These are phyloP conservation scores for Channa argus DNA, from an alignment of 2,113 vertebrate species.

Conservation along the genomic window DNA sequence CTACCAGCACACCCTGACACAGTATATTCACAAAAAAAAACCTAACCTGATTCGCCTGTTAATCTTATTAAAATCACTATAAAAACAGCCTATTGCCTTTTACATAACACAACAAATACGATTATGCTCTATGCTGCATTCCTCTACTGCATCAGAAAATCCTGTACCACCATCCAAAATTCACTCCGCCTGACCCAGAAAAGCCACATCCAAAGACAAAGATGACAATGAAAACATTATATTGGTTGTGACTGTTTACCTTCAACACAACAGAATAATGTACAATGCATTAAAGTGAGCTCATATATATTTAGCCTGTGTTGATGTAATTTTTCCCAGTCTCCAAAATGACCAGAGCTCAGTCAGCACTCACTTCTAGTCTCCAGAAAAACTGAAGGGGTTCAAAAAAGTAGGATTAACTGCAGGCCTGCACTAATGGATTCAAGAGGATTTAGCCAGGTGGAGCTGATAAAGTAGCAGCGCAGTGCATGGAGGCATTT, in stretches of 20 bases:
- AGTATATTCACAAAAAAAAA: conserved; percentile 30
- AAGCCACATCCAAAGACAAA: conserved; percentile 9
- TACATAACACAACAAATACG: conserved; percentile 63
- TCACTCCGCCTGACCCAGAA: conserved; percentile 37
- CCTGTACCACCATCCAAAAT: conserved; percentile 29
- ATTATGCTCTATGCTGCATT: conserved; percentile 53
- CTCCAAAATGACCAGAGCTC: not conserved
- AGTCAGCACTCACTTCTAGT: not conserved
- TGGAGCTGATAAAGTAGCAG: not conserved
- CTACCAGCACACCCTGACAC: conserved; percentile 20
- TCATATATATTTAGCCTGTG: not conserved
- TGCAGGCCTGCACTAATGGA: not conserved
- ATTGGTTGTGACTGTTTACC: too few species aligned
- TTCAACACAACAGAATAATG: too few species aligned
- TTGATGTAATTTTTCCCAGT: not conserved
- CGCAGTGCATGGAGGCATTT: not conserved
- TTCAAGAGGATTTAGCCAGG: not conserved
- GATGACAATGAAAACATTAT: not conserved
- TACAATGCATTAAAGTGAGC: not conserved
- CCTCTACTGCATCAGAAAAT: conserved; percentile 46
- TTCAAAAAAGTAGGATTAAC: not conserved
- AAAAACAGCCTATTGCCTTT: conserved; percentile 48
- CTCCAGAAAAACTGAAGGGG: not conserved
- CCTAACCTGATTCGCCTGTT: conserved; percentile 41
- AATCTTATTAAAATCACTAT: conserved; percentile 67